These are phyloP conservation scores for Zaprionus bogoriensis DNA, from an alignment of 2,888 invertebrate species.

Conservation along the genomic window DNA sequence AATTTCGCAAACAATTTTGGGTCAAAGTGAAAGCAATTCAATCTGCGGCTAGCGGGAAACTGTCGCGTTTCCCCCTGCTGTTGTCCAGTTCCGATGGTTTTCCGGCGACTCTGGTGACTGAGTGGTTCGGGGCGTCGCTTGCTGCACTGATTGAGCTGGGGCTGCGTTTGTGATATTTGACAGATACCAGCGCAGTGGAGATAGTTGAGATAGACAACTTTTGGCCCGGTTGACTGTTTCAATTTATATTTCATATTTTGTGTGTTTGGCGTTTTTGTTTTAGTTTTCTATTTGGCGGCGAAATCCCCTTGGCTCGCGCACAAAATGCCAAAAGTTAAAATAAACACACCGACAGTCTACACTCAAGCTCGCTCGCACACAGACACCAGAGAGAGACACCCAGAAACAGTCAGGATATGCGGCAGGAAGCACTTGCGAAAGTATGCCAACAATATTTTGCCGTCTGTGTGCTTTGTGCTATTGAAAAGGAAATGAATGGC, in stretches of 20 bases:
- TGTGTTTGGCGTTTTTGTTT: constrained; percentile 57
- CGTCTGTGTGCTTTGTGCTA: constrained; percentile 63
- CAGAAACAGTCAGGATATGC: constrained; percentile 34
- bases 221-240: constrained; percentile 48
- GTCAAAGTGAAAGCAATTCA: constrained; percentile 64
- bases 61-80: not conserved
- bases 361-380: not conserved
- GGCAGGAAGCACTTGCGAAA: constrained; percentile 71
- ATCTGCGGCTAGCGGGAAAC: constrained; percentile 51
- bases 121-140: constrained; percentile 18
- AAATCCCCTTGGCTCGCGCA: constrained; percentile 50
- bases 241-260: constrained; percentile 64
- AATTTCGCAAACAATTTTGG: constrained; percentile 47
- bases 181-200: constrained; percentile 16
- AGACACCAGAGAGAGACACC: constrained; percentile 14
- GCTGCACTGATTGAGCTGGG: constrained; percentile 40
- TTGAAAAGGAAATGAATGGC: constrained; percentile 72
- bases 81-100: not conserved
- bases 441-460: constrained; percentile 72
- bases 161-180: constrained; percentile 10
- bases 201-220: constrained; percentile 23
- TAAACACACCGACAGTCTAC: constrained; percentile 48
- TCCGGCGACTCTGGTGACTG: constrained; percentile 7
- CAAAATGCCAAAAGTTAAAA: constrained; percentile 73
- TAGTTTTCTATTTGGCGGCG: constrained; percentile 61